Percentiles rank a stretch among this genome's conserved stretches.
Evolutionary conservation across 37 sponge, comb jelly and placozoan species (phyloP).

Genomic region (Crambe crambe): DNA sequence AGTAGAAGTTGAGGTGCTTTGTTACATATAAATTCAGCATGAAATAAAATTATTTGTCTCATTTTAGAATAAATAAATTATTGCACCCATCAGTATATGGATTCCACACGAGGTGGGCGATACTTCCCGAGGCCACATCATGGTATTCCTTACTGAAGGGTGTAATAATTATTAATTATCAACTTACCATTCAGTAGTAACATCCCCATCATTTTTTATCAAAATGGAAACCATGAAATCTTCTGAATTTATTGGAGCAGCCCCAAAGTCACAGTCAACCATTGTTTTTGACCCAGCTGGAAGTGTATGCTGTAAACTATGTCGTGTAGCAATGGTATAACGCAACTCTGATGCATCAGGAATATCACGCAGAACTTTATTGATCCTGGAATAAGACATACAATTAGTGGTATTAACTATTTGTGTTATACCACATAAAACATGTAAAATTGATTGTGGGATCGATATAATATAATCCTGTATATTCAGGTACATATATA

Average conservation of each 20-base stretch:
- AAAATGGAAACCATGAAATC: slow-evolving; percentile 52
- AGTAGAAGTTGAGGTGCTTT: too few relatives aligned
- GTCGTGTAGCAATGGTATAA: slow-evolving; percentile 84
- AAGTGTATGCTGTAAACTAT: slow-evolving; percentile 69
- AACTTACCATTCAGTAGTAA: slow-evolving; percentile 71
- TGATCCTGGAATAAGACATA: slow-evolving; percentile 44
- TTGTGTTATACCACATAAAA: neutral
- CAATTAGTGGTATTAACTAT: neutral
- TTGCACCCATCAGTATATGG: too few relatives aligned
- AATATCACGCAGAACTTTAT: slow-evolving; percentile 57
- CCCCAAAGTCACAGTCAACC: slow-evolving; percentile 83
- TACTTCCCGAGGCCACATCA: too few relatives aligned
- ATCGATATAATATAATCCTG: too few relatives aligned
- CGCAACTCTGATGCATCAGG: slow-evolving; percentile 82
- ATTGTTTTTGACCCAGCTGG: slow-evolving; percentile 70
- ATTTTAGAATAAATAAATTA: too few relatives aligned
- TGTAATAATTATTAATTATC: neutral
- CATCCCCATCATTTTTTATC: slow-evolving; percentile 62
- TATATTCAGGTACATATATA: too few relatives aligned
- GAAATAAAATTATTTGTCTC: too few relatives aligned
- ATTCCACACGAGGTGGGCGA: too few relatives aligned
- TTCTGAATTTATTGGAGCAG: slow-evolving; percentile 54
- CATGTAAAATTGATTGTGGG: neutral
- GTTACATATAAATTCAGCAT: too few relatives aligned
- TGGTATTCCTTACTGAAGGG: neutral